Percentiles rank a stretch among this genome's conserved stretches.
phyloP scores from a whole-genome alignment of 1,140 invertebrate species.

The Anastatus disparis region DNA sequence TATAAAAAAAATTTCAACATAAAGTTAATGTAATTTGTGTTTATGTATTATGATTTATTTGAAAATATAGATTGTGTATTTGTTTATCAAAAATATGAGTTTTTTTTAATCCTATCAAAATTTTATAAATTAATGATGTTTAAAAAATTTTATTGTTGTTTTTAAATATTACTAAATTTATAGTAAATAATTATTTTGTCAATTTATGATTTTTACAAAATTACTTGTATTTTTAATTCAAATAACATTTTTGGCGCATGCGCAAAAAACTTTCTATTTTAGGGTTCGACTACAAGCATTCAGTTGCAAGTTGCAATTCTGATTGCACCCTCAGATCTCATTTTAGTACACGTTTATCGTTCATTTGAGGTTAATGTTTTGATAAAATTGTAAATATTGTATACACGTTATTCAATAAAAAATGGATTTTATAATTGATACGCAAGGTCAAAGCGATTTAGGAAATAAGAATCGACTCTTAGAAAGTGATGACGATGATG shows the following conservation, averaged over 20 bases:
- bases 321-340: no score
- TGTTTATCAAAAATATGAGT: no score
- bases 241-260: not conserved
- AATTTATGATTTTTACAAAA: not conserved
- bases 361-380: not conserved
- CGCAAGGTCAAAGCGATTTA: constrained; percentile 46
- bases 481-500: constrained; percentile 47
- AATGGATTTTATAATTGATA: constrained; percentile 60
- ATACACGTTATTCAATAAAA: constrained; percentile 7
- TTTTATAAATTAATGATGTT: not conserved
- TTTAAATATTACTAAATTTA: not conserved
- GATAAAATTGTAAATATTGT: not conserved
- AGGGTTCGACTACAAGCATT: no score
- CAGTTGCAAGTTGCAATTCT: no score
- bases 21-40: constrained; percentile 3
- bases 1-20: not conserved
- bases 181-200: not conserved
- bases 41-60: constrained; percentile 16
- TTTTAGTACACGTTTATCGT: no score
- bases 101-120: no score
- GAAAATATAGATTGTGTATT: no score
- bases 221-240: not conserved
- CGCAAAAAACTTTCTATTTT: no score
- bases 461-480: constrained; percentile 35
- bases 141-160: constrained; percentile 3